phyloP scores from a whole-genome alignment of 2,113 vertebrate genomes.

The Lota lota region DNA sequence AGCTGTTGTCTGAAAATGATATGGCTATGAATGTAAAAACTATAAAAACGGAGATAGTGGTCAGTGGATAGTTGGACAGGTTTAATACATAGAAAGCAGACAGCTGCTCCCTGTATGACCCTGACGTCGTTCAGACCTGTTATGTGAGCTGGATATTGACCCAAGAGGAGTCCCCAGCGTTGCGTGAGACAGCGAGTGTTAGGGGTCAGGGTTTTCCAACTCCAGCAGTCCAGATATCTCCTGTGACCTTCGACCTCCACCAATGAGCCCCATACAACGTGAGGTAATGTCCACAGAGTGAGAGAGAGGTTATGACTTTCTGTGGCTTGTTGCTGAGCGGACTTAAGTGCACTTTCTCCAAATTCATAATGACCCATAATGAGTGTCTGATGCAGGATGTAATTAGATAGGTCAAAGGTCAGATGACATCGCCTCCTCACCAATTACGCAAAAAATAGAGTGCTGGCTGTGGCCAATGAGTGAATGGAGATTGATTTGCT shows the following conservation, averaged over 20 bases:
- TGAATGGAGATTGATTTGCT: not conserved
- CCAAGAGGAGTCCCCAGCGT: not conserved
- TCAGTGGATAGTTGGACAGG: too few relatives aligned
- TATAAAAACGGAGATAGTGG: too few relatives aligned
- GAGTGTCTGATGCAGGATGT: constrained; percentile 12
- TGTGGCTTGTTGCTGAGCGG: not conserved
- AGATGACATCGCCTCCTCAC: constrained; percentile 31
- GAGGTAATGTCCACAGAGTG: constrained; percentile 5
- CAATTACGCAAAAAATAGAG: constrained; percentile 19
- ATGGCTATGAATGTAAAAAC: too few relatives aligned
- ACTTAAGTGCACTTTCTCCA: not conserved
- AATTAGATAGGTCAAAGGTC: constrained; percentile 36
- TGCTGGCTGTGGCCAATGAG: constrained; percentile 19
- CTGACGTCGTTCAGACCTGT: not conserved
- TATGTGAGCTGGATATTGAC: not conserved
- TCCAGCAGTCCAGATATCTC: not conserved
- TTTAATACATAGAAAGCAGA: not conserved
- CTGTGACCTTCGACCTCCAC: not conserved
- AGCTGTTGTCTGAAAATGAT: too few relatives aligned
- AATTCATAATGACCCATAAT: constrained; percentile 3
- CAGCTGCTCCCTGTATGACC: not conserved
- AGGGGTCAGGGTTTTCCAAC: not conserved
- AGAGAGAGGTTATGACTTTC: not conserved
- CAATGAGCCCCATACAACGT: not conserved
- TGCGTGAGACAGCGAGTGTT: constrained; percentile 3